Conservation (phyloP, 1,140 invertebrate genomes). For the Pseudomyrmex sp. region DNA sequence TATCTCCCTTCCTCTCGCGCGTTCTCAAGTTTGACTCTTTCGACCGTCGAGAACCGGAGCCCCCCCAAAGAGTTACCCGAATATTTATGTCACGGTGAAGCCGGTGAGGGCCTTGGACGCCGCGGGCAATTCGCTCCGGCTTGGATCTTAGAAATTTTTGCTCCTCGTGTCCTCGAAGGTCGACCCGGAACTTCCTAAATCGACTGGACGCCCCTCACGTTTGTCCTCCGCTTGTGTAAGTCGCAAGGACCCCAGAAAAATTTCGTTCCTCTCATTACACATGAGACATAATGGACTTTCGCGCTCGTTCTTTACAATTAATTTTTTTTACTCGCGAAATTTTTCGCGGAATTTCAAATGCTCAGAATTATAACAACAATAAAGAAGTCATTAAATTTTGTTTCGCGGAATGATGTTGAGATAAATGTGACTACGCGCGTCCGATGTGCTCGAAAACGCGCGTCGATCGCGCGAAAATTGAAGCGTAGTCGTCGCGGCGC, state of each 20-base stretch:
- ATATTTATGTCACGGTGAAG: slow-evolving; percentile 81
- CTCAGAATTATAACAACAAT: background rate
- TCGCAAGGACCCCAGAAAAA: background rate
- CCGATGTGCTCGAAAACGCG: background rate
- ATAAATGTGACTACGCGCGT: background rate
- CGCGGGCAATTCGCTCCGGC: slow-evolving; percentile 60
- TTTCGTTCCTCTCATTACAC: background rate
- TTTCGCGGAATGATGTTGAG: background rate
- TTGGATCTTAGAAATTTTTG: slow-evolving; percentile 70
- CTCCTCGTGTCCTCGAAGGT: slow-evolving; percentile 32
- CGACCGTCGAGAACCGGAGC: slow-evolving; percentile 3
- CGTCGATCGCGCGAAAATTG: slow-evolving; percentile 22
- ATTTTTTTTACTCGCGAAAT: background rate
- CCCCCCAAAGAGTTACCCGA: slow-evolving; percentile 58
- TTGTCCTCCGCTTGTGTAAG: slow-evolving; percentile 18
- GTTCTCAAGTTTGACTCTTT: slow-evolving; percentile 39
- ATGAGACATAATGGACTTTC: too few relatives aligned
- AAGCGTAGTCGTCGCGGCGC: background rate
- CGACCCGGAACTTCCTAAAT: slow-evolving; percentile 32
- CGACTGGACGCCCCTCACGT: slow-evolving; percentile 20
- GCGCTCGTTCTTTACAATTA: too few relatives aligned
- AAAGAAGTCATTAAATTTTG: background rate
- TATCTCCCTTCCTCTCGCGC: slow-evolving; percentile 47
- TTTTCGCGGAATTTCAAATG: background rate
- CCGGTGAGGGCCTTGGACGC: slow-evolving; percentile 71